Percentiles rank a stretch among this genome's conserved stretches.
These are phyloP conservation scores for Morpho helenor DNA, from an alignment of 2,888 invertebrate genomes.

Conservation along the genomic window DNA sequence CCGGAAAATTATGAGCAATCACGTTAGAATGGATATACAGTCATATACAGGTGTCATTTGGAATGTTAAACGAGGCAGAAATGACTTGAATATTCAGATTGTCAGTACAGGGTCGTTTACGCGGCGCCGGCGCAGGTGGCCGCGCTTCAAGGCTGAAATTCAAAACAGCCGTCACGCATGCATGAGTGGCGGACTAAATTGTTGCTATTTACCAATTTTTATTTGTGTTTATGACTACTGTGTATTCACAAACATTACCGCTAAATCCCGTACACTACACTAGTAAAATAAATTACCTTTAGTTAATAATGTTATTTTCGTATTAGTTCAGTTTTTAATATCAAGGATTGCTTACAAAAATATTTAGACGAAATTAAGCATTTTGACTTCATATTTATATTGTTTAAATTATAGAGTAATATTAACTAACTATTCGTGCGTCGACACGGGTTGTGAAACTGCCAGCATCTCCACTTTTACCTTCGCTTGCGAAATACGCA, in stretches of 20 bases:
- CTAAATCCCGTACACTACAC: background rate
- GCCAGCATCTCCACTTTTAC: slow-evolving; percentile 74
- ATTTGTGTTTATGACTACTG: slow-evolving; percentile 29
- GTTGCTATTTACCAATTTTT: slow-evolving; percentile 46
- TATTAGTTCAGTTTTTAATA: too few species aligned
- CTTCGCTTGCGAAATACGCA: slow-evolving; percentile 79
- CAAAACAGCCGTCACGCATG: slow-evolving; percentile 78
- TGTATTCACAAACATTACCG: background rate
- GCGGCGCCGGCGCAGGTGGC: slow-evolving; percentile 82
- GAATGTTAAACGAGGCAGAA: slow-evolving; percentile 69
- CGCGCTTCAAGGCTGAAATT: slow-evolving; percentile 80
- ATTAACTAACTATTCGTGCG: slow-evolving; percentile 47
- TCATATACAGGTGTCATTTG: slow-evolving; percentile 66
- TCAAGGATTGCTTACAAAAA: too few species aligned
- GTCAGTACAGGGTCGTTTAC: slow-evolving; percentile 78
- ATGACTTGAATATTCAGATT: slow-evolving; percentile 78
- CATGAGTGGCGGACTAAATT: slow-evolving; percentile 63
- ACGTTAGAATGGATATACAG: slow-evolving; percentile 35
- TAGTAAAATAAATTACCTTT: too few species aligned
- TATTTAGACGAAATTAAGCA: too few species aligned
- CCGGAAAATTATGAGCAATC: slow-evolving; percentile 19
- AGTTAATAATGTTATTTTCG: too few species aligned
- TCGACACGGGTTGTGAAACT: slow-evolving; percentile 68
- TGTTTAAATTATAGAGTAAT: slow-evolving; percentile 14
- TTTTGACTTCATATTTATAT: too few species aligned